These are phyloP conservation scores for Rhopalosiphum padi DNA, from an alignment of 1,140 invertebrate species.

Conservation along the genomic window DNA sequence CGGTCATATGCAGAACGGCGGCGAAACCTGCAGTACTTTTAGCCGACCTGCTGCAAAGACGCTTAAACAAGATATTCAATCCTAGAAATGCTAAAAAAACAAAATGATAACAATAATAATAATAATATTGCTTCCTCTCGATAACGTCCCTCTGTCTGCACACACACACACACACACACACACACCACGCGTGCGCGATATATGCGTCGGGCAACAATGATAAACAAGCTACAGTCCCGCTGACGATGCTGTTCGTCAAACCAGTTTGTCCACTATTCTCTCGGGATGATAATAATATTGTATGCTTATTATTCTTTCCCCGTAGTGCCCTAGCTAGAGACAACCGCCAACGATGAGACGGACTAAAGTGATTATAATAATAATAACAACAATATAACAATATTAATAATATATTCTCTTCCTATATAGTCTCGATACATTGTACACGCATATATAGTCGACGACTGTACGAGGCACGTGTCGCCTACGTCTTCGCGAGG, in stretches of 20 bases:
- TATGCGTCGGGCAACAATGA: not conserved
- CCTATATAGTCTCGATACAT: no score
- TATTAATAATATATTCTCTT: not conserved
- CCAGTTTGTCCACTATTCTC: constrained; percentile 51
- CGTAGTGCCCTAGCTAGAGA: not conserved
- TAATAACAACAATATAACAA: not conserved
- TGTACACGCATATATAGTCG: no score
- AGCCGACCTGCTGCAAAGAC: not conserved
- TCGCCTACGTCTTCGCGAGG: no score
- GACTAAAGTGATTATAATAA: not conserved
- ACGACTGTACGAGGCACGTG: no score
- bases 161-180: not conserved
- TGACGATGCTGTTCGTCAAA: constrained; percentile 11
- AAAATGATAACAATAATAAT: constrained; percentile 9
- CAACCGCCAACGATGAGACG: not conserved
- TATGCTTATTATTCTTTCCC: not conserved
- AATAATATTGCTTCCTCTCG: not conserved
- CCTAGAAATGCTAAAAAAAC: not conserved
- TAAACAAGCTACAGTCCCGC: constrained; percentile 28
- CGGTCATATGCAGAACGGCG: not conserved
- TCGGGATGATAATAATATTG: not conserved
- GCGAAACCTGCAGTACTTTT: not conserved
- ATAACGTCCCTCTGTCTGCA: constrained; percentile 14
- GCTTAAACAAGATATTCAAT: not conserved
- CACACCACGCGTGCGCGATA: no score